Percentiles rank a stretch among this genome's conserved stretches.
Evolutionary conservation across 2,888 invertebrate genomes (phyloP).

Genomic region (Tanytarsus gracilentus): DNA sequence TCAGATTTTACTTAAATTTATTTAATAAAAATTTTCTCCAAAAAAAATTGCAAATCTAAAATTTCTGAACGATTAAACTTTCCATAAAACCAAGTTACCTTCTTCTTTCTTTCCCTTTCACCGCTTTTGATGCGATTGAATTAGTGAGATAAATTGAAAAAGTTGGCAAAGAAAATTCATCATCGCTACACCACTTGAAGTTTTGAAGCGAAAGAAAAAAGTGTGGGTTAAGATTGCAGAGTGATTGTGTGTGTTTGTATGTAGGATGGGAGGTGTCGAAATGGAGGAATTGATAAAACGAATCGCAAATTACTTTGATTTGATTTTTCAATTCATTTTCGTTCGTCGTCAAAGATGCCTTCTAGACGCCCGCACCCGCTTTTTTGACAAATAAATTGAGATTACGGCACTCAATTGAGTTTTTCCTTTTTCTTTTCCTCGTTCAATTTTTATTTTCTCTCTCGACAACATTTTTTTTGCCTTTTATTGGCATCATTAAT

Average conservation of each 20-base stretch:
- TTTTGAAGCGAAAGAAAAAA: too few species aligned
- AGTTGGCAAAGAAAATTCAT: not conserved
- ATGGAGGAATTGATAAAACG: not conserved
- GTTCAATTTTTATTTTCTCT: too few species aligned
- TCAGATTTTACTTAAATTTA: not conserved
- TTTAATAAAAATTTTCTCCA: not conserved
- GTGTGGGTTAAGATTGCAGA: too few species aligned
- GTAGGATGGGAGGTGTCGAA: not conserved
- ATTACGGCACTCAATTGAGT: constrained; percentile 1
- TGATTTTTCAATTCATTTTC: constrained; percentile 10
- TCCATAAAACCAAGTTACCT: not conserved
- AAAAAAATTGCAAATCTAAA: too few species aligned
- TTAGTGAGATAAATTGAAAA: not conserved
- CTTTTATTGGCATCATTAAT: constrained; percentile 8
- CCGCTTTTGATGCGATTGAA: not conserved
- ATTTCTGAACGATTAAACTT: too few species aligned
- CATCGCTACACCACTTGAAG: not conserved
- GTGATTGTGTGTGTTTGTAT: too few species aligned
- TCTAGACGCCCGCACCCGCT: too few species aligned
- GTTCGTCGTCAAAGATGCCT: not conserved
- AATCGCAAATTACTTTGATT: constrained; percentile 16
- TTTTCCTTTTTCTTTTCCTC: too few species aligned
- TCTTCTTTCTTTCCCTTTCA: not conserved
- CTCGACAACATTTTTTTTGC: not conserved
- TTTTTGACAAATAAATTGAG: not conserved